Conservation (phyloP, 2,888 invertebrate genomes). For the Limenitis camilla region DNA sequence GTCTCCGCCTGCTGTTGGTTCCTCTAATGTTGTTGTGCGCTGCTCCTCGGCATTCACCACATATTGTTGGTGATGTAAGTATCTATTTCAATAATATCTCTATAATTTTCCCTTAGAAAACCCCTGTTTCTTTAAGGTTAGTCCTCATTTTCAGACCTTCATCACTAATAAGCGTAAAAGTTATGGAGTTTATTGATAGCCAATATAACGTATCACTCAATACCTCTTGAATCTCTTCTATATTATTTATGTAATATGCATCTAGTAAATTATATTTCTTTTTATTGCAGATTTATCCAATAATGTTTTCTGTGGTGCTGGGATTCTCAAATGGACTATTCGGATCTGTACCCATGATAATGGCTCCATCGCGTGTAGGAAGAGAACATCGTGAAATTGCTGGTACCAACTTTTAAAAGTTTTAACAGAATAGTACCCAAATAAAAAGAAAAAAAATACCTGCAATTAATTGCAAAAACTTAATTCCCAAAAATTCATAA, state of each 20-base stretch:
- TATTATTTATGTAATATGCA: not conserved
- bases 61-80: constrained; percentile 75
- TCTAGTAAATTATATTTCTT: not conserved
- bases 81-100: no score
- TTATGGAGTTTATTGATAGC: no score
- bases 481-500: no score
- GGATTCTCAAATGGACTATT: constrained; percentile 91
- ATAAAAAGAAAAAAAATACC: no score
- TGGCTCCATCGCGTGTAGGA: constrained; percentile 89
- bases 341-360: constrained; percentile 94
- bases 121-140: no score
- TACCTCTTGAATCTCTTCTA: not conserved
- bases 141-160: no score
- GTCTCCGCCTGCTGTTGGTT: constrained; percentile 82
- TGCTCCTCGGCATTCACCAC: constrained; percentile 83
- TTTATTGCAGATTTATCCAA: constrained; percentile 57
- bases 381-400: constrained; percentile 91
- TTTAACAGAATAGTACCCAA: not conserved
- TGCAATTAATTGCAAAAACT: no score
- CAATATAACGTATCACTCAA: not conserved
- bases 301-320: constrained; percentile 74
- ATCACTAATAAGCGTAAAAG: no score
- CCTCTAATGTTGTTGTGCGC: constrained; percentile 89
- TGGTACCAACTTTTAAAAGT: constrained; percentile 65
- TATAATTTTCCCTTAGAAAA: no score